A percentile compares a stretch with the other conserved stretches of the same genome.
phyloP scores from a whole-genome alignment of 1,140 invertebrate species.

The Drosophila persimilis region DNA sequence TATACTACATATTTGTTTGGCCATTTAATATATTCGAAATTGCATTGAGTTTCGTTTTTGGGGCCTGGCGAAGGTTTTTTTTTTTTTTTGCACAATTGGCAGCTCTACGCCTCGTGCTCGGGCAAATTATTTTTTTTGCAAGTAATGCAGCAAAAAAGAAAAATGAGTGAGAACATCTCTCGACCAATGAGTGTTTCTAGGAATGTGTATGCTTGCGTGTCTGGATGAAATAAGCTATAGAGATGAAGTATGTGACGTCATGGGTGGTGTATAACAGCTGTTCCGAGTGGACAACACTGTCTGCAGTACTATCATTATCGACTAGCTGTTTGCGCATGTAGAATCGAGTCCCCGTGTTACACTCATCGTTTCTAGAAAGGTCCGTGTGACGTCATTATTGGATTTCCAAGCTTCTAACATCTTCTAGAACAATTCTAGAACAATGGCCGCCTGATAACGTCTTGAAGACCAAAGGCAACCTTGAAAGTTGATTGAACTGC shows the following conservation, averaged over 20 bases:
- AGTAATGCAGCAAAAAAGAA: slow-evolving; percentile 46
- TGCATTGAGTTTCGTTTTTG: slow-evolving; percentile 20
- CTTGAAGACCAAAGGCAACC: slow-evolving; percentile 41
- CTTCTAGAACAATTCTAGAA: neutral
- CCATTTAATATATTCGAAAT: slow-evolving; percentile 33
- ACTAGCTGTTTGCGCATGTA: no score
- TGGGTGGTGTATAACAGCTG: no score
- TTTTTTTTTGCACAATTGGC: no score
- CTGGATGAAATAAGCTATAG: slow-evolving; percentile 34
- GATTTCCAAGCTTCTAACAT: neutral
- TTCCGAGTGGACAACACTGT: no score
- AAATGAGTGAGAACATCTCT: neutral
- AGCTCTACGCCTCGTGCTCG: no score
- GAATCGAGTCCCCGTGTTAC: no score
- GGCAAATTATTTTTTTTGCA: slow-evolving; percentile 51
- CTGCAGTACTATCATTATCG: no score
- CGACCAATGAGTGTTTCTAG: neutral
- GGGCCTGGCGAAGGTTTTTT: no score
- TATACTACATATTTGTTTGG: slow-evolving; percentile 24
- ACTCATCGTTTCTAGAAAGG: neutral
- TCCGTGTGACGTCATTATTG: slow-evolving; percentile 37
- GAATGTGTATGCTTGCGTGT: slow-evolving; percentile 5
- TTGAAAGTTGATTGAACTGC: slow-evolving; percentile 77
- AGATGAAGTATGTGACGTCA: no score
- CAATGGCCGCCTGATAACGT: slow-evolving; percentile 17